Conservation (phyloP, 2,888 invertebrate species). For the Desoria tigrina region DNA sequence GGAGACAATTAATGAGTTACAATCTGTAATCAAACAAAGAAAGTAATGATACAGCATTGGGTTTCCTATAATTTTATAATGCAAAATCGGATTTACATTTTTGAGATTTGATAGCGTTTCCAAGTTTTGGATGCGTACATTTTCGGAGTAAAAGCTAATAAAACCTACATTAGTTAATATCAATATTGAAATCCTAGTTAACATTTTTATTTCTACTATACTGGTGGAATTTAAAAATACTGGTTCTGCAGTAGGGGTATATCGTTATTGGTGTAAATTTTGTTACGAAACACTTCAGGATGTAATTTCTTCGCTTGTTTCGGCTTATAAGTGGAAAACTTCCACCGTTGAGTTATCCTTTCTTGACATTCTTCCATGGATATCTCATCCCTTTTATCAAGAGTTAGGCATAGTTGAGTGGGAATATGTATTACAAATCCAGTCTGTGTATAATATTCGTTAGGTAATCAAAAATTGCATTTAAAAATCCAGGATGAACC, state of each 20-base stretch:
- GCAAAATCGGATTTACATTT: no score
- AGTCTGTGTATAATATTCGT: background rate
- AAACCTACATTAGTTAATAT: no score
- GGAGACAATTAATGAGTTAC: constrained; percentile 70
- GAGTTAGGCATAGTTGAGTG: constrained; percentile 10
- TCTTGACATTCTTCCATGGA: constrained; percentile 22
- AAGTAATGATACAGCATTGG: constrained; percentile 3
- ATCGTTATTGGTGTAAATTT: no score
- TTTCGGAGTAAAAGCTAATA: no score
- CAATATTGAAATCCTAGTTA: no score
- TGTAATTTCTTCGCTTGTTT: background rate
- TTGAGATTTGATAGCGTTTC: no score
- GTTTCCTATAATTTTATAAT: no score
- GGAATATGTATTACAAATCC: constrained; percentile 20
- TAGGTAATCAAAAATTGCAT: constrained; percentile 7
- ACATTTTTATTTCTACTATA: no score
- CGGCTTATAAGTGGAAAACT: background rate
- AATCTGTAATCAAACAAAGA: constrained; percentile 1
- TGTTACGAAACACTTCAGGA: background rate
- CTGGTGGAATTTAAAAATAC: no score
- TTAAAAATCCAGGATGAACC: no score
- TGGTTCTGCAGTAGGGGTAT: no score
- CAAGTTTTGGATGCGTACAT: no score
- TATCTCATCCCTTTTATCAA: constrained; percentile 17
- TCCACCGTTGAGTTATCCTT: constrained; percentile 30